Evolutionary conservation across 2,888 invertebrate genomes (phyloP), one percentile per base, ranked within the genome.

Genomic region (Brachyptera putata): DNA sequence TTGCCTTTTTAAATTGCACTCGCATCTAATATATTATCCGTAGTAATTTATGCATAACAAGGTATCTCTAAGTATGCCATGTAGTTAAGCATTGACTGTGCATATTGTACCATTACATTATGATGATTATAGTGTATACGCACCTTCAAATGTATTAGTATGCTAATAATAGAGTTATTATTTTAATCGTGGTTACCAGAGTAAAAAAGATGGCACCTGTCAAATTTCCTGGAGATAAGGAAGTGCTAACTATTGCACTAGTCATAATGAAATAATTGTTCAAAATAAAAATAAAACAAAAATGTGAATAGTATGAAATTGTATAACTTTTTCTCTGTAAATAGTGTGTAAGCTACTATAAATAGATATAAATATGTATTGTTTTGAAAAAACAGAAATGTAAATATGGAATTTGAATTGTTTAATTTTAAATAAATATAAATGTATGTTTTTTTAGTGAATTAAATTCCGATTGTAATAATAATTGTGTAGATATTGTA

Each of bases 241-340:
- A 62, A 59, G 62, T 62, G 62, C 62, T 62, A 36, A 60, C 36
- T 26, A 60, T 30, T 59, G 62, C 62, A 62, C 62, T 62, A 62
- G 62, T 62, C 62, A 62, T 62, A 56, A 43, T 50, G 34, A 41
- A 62, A 56, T 50, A 60, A 60, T 34, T 41, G 55, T 61, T 61
- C 34, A 57, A 60, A 60, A 22, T 36, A 36, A 21, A 34, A 34
- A 34, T 16, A 36, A 34, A 13, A 34, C 34, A 53, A 53, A 50
- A 34, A 34, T 53, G 34, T 53, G 18, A 46, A 46, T 36, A 53
- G 18, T 21, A 21, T 36, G 18, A 53, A 22, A 46, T 18, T 41
- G 24, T 7, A 34, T 36, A 36, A 43, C 43, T 43, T 43, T n/a
- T n/a, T n/a, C n/a, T 43, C 21, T 43, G 43, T 43, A 43, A 11